phyloP scores from a whole-genome alignment of 2,888 invertebrate genomes.

The Teleogryllus oceanicus region DNA sequence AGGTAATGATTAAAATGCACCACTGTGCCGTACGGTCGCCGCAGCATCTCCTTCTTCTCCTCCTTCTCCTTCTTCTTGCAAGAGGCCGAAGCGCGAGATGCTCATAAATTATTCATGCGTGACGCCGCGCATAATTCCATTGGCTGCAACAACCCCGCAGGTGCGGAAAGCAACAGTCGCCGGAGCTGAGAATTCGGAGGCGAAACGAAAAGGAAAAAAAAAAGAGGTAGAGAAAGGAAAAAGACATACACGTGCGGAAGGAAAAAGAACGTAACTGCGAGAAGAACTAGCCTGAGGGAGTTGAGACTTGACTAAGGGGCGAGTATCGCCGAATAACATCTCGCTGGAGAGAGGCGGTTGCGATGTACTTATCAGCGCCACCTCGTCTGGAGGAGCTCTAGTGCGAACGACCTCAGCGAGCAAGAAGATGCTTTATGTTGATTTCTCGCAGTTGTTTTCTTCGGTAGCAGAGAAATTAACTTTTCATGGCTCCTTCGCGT shows the following conservation, averaged over 20 bases:
- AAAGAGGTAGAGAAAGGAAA: background rate
- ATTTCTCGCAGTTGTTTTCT: background rate
- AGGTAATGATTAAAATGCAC: no score
- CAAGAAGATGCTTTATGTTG: background rate
- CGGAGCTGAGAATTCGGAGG: background rate
- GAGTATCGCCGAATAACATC: no score
- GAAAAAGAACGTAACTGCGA: no score
- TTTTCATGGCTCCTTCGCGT: background rate
- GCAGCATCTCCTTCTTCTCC: background rate
- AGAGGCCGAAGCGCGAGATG: background rate
- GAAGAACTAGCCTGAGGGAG: no score
- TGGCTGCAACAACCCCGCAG: background rate
- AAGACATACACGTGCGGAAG: background rate
- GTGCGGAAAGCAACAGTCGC: conserved; percentile 7
- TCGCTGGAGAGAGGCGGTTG: no score
- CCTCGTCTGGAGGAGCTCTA: no score
- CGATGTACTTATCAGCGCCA: no score
- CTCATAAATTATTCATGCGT: conserved; percentile 2
- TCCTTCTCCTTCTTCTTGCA: background rate
- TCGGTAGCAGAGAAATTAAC: conserved; percentile 10
- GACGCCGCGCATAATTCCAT: background rate
- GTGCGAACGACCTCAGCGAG: no score
- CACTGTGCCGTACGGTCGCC: no score
- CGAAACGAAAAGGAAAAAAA: background rate
- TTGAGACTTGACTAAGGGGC: no score